Evolutionary conservation across 2,888 invertebrate genomes (phyloP), one percentile per base, ranked within the genome.

Genomic region (Cerceris ruficornis): DNA sequence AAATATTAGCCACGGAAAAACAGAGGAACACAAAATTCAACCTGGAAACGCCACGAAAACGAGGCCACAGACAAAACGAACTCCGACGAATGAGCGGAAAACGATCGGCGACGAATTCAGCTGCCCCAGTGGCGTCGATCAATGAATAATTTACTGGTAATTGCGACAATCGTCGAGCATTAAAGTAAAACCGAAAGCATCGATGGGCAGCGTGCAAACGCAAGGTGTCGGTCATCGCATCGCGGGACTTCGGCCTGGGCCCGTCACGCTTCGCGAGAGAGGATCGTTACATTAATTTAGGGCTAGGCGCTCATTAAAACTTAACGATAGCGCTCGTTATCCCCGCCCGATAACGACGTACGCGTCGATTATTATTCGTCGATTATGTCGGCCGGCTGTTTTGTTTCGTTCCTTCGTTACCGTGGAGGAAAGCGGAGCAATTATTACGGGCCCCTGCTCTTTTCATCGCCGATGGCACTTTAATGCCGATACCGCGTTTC

Each of bases 201-300:
- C 43, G 15, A 57, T 14, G 52, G 57, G 42, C 8, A 17, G 69
- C 50, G 55, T 69, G 69, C n/a, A 69, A 69, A 28, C 28, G 28
- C 28, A 28, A 28, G 28, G 28, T 28, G 28, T 28, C 28, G 28
- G 4, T 2, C 28, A 74, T 81, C 77, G 71, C 74, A 77, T 81
- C 79, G 81, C 75, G 77, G 68, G 75, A 65, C 68, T 69, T 61
- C 75, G 17, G 55, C 46, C 64, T 42, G 66, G 57, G 57, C 7
- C 62, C 75, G 86, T 84, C 81, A 83, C 78, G 86, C 66, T 77
- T n/a, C 59, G 68, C 75, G 75, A 73, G 84, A 69, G 17, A 43
- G 68, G 79, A 74, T 85, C 86, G 84, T 86, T 85, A 81, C 75
- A 86, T 86, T 86, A 85, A 85, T 85, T 77, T 84, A 84, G 86